Evolutionary conservation across 2,888 invertebrate species (phyloP).

Genomic region (Mesoligia furuncula): DNA sequence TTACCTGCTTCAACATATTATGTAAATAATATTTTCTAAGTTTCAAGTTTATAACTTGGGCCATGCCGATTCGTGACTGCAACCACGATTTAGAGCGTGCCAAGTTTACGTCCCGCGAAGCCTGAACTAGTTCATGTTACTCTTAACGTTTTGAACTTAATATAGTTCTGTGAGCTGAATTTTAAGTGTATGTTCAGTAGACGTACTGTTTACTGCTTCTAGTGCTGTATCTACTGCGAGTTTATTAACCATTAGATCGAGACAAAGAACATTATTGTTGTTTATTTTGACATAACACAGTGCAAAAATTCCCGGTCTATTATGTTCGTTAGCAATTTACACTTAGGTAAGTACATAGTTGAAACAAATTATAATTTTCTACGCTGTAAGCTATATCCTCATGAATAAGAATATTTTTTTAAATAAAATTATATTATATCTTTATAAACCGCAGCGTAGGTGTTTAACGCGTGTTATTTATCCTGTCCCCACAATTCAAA

Average conservation of each 20-base stretch:
- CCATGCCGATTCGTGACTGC: slow-evolving; percentile 77
- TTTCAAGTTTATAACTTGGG: slow-evolving; percentile 67
- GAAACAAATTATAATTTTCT: neutral
- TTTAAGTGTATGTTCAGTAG: slow-evolving; percentile 57
- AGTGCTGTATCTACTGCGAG: neutral
- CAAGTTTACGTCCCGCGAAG: slow-evolving; percentile 79
- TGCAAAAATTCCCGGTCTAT: neutral
- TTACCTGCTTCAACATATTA: neutral
- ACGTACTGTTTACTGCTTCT: slow-evolving; percentile 24
- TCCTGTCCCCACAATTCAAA: slow-evolving; percentile 55
- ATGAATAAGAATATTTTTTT: neutral
- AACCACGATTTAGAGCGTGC: slow-evolving; percentile 78
- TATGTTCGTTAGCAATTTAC: neutral
- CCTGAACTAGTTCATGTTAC: slow-evolving; percentile 80
- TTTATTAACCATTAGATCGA: neutral
- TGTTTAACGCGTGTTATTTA: slow-evolving; percentile 36
- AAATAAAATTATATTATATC: neutral
- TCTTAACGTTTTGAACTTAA: slow-evolving; percentile 70
- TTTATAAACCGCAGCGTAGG: neutral
- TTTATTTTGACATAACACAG: neutral
- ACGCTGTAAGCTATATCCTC: neutral
- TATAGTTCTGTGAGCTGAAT: slow-evolving; percentile 62
- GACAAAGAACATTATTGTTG: neutral
- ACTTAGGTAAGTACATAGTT: neutral
- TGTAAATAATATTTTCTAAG: neutral